These are phyloP conservation scores for Enteromius paludinosus DNA, from an alignment of 2,797 vertebrate genomes.

Conservation along the genomic window DNA sequence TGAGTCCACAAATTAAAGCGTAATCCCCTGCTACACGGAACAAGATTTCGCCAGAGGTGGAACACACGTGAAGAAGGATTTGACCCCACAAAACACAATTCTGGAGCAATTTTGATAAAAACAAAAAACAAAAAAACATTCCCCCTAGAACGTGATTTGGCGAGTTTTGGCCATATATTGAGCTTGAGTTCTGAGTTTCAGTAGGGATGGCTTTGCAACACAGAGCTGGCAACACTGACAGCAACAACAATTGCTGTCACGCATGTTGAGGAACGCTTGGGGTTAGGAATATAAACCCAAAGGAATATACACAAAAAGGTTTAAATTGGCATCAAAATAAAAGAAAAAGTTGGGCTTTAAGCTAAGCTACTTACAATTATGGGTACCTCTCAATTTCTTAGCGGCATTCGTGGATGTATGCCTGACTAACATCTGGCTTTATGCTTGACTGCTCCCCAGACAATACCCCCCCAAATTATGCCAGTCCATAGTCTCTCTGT, in stretches of 20 bases:
- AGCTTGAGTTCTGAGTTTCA: not conserved
- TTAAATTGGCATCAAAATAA: not conserved
- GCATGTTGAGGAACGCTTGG: not conserved
- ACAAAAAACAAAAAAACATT: too few species aligned
- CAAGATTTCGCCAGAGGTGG: not conserved
- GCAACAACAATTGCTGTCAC: not conserved
- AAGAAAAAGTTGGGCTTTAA: not conserved
- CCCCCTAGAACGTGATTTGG: not conserved
- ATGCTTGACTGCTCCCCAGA: slow-evolving; percentile 52
- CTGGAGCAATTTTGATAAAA: not conserved
- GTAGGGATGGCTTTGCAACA: not conserved
- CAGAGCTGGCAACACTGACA: not conserved
- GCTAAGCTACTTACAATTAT: not conserved
- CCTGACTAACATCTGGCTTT: slow-evolving; percentile 48
- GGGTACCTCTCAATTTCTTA: slow-evolving; percentile 24
- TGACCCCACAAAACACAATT: not conserved
- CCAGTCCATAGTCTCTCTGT: slow-evolving; percentile 39
- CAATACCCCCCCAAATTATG: slow-evolving; percentile 51
- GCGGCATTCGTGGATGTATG: slow-evolving; percentile 53
- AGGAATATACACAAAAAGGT: not conserved
- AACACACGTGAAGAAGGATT: not conserved
- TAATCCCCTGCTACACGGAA: not conserved
- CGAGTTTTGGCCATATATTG: not conserved
- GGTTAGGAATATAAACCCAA: not conserved
- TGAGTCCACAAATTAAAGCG: too few species aligned